Percentiles rank a stretch among this genome's conserved stretches.
phyloP scores from a whole-genome alignment of 2,113 vertebrate genomes.

The Harpagus bidentatus region DNA sequence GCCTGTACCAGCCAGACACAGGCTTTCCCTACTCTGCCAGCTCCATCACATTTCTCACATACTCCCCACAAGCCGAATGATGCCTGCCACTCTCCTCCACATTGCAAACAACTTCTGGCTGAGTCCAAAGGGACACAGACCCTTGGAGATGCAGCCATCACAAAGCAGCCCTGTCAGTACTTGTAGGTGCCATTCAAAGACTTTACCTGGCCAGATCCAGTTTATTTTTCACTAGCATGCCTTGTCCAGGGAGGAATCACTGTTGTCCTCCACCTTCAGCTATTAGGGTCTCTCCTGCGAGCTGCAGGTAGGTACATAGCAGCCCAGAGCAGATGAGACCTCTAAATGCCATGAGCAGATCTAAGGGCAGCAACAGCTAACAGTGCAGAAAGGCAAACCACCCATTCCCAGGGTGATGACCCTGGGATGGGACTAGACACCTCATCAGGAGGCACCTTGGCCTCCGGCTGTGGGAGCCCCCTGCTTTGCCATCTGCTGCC shows the following conservation, averaged over 20 bases:
- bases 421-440: not conserved
- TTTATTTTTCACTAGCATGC: not conserved
- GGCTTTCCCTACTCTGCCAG: not conserved
- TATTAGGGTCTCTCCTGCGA: not conserved
- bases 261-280: not conserved
- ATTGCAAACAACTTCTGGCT: not conserved
- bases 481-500: not conserved
- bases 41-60: not conserved
- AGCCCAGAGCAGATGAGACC: not conserved
- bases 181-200: not conserved
- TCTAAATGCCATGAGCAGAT: not conserved
- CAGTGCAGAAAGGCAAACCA: not conserved
- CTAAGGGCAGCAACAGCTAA: not conserved
- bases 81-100: not conserved
- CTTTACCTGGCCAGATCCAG: not conserved
- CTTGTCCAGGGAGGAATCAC: not conserved
- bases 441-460: not conserved
- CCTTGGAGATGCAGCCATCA: not conserved
- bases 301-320: not conserved
- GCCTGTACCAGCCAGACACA: not conserved
- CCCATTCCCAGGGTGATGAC: not conserved
- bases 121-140: not conserved
- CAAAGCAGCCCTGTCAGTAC: not conserved
- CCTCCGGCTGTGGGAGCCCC: not conserved
- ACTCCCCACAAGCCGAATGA: rapidly evolving